These are phyloP conservation scores for Leptinotarsa tumamoca DNA, from an alignment of 2,888 invertebrate species.

Conservation along the genomic window DNA sequence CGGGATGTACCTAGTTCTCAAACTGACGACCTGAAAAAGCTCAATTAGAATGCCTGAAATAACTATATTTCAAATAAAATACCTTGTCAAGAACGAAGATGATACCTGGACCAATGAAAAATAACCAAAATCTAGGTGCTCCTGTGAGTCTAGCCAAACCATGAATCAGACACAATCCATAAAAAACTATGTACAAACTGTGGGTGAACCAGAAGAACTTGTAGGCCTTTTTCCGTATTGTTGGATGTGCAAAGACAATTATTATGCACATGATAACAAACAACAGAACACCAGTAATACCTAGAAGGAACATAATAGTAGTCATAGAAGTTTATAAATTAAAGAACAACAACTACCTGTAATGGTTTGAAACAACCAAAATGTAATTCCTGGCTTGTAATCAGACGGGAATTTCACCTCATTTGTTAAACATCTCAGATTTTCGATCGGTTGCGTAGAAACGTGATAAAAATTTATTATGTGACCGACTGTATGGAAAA, in stretches of 20 bases:
- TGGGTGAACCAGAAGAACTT: slow-evolving; percentile 97
- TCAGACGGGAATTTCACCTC: slow-evolving; percentile 96
- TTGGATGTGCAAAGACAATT: slow-evolving; percentile 96
- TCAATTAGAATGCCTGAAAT: too few species aligned
- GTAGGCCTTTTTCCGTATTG: slow-evolving; percentile 91
- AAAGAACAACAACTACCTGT: slow-evolving; percentile 74
- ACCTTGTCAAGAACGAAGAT: slow-evolving; percentile 92
- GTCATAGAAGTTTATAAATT: background rate
- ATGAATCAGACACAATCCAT: slow-evolving; percentile 88
- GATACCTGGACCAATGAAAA: slow-evolving; percentile 91
- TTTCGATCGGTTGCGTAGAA: slow-evolving; percentile 93
- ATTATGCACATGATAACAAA: slow-evolving; percentile 94
- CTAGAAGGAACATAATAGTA: slow-evolving; percentile 66
- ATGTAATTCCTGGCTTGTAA: slow-evolving; percentile 92
- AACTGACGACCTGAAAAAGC: slow-evolving; percentile 80
- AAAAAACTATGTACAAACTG: slow-evolving; percentile 87
- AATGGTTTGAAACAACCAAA: slow-evolving; percentile 95
- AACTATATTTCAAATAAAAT: slow-evolving; percentile 35
- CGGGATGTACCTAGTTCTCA: slow-evolving; percentile 91
- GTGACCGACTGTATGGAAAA: slow-evolving; percentile 93
- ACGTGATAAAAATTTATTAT: slow-evolving; percentile 98
- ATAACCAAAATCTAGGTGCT: slow-evolving; percentile 93
- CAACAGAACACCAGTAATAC: slow-evolving; percentile 86
- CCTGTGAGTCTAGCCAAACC: slow-evolving; percentile 93
- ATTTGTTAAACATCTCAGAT: slow-evolving; percentile 90